Evolutionary conservation across 53 echinoderm and acorn worm genomes (phyloP).

Genomic region (Patiria pectinifera): DNA sequence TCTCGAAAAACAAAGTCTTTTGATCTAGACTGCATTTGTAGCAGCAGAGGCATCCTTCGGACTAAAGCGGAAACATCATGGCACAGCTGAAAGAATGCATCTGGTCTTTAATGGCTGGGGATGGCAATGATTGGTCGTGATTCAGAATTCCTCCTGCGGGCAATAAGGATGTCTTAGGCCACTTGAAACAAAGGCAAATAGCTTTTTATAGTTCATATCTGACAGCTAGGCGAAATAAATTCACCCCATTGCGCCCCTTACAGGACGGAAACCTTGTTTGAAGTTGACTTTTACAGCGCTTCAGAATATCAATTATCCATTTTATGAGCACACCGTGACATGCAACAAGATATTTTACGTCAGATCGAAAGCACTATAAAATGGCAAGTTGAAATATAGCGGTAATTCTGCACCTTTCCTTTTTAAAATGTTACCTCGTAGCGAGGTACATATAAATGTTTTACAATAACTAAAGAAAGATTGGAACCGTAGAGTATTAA

Average conservation of each 20-base stretch:
- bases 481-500: too few species aligned
- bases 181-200: background rate
- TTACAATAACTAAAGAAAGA: background rate
- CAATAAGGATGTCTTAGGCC: background rate
- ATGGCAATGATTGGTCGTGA: background rate
- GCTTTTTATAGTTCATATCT: background rate
- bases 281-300: background rate
- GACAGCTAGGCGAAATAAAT: slow-evolving; percentile 9
- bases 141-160: background rate
- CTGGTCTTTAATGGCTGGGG: background rate
- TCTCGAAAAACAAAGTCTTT: too few species aligned
- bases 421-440: background rate
- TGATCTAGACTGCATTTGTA: too few species aligned
- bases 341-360: background rate
- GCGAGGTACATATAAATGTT: background rate
- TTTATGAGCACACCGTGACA: background rate
- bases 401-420: background rate
- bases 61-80: too few species aligned
- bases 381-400: background rate
- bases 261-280: background rate
- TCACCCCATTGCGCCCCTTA: background rate
- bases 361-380: background rate
- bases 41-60: too few species aligned
- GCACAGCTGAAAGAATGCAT: too few species aligned
- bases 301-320: background rate